Conservation (phyloP, 2,888 invertebrate genomes). For the Alsophila aescularia region DNA sequence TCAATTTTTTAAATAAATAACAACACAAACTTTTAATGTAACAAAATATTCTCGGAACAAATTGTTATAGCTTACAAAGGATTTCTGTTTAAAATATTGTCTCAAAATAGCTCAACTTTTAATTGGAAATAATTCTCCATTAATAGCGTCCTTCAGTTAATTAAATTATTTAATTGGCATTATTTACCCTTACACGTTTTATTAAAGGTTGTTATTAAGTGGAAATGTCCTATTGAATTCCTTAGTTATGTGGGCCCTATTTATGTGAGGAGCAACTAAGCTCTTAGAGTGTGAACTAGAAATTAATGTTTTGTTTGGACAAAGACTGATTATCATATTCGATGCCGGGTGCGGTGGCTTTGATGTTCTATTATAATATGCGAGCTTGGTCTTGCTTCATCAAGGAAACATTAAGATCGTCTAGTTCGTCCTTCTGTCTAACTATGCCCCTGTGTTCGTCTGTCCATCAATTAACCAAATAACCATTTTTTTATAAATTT, state of each 20-base stretch:
- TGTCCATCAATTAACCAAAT: too few species aligned
- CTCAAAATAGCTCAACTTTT: constrained; percentile 10
- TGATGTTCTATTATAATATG: too few species aligned
- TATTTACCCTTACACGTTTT: background rate
- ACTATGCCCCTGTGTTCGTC: too few species aligned
- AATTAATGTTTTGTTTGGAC: background rate
- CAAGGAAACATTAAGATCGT: too few species aligned
- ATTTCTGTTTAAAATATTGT: constrained; percentile 5
- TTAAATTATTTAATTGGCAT: background rate
- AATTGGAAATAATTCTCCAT: constrained; percentile 12
- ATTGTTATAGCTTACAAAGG: constrained; percentile 5
- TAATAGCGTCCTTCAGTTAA: background rate
- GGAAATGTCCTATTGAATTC: constrained; percentile 6
- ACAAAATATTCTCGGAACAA: constrained; percentile 6
- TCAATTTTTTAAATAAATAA: background rate
- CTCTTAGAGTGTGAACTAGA: background rate
- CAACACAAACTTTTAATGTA: constrained; percentile 9
- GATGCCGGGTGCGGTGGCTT: too few species aligned
- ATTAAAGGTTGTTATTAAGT: constrained; percentile 4
- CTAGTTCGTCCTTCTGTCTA: too few species aligned
- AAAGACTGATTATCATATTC: too few species aligned
- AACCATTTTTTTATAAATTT: too few species aligned
- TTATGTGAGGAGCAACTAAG: background rate
- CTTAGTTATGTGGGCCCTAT: constrained; percentile 17
- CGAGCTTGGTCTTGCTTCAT: too few species aligned